phyloP scores from a whole-genome alignment of 2,888 invertebrate species.

The Agrotis segetum region DNA sequence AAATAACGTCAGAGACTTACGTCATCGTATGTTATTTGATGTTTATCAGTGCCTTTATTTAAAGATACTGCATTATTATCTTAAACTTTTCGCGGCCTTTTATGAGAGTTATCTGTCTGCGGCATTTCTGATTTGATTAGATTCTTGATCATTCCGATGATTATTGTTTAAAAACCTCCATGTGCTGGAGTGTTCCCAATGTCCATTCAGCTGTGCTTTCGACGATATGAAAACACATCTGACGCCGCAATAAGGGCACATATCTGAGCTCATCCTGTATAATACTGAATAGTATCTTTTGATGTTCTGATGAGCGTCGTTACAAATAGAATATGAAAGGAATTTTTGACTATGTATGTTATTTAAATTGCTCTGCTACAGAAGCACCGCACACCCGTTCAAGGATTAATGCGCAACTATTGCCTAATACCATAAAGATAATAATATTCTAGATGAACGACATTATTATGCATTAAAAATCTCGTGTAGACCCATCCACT shows the following conservation, averaged over 20 bases:
- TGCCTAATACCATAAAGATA: neutral
- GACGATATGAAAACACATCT: too few relatives aligned
- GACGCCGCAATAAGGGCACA: neutral
- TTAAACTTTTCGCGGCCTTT: neutral
- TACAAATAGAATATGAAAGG: neutral
- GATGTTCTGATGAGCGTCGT: too few relatives aligned
- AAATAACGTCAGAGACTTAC: slow-evolving; percentile 31
- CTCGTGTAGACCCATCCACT: slow-evolving; percentile 29
- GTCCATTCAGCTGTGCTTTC: neutral
- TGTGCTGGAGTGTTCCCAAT: neutral
- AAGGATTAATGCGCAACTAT: neutral
- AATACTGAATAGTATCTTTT: neutral
- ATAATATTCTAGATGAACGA: slow-evolving; percentile 12
- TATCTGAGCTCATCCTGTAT: neutral
- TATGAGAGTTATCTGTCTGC: slow-evolving; percentile 3
- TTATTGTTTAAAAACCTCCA: neutral
- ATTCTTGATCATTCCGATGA: neutral
- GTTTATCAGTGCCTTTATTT: slow-evolving; percentile 20
- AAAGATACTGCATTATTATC: slow-evolving; percentile 12
- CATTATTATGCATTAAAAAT: slow-evolving; percentile 56
- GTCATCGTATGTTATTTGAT: slow-evolving; percentile 22
- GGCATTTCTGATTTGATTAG: neutral
- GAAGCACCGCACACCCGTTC: neutral
- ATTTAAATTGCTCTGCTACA: neutral
- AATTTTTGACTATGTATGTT: neutral